Evolutionary conservation across 2,113 vertebrate species (phyloP).

Genomic region (Carettochelys insculpta): DNA sequence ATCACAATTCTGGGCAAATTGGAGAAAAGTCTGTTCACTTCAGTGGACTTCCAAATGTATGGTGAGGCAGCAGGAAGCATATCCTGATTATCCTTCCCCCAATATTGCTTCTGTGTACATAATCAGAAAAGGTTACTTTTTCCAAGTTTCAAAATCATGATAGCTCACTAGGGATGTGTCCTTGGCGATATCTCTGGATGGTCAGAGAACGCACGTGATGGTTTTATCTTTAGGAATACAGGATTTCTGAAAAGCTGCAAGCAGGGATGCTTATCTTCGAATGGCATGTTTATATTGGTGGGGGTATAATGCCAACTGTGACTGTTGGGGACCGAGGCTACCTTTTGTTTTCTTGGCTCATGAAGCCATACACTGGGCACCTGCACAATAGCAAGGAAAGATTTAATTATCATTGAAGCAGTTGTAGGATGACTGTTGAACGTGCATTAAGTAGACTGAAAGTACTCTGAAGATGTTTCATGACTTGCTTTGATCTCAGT

Average conservation of each 20-base stretch:
- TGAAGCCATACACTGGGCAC: neutral
- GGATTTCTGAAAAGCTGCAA: neutral
- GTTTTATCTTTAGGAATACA: neutral
- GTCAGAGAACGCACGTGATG: fast-evolving
- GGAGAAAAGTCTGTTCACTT: neutral
- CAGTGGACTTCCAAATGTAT: neutral
- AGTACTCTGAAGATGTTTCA: neutral
- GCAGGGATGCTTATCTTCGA: neutral
- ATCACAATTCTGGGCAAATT: neutral
- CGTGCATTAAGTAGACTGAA: neutral
- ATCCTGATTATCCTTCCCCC: neutral
- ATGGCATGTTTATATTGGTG: fast-evolving
- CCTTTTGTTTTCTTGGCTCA: neutral
- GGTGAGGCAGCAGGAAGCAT: neutral
- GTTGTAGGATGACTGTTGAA: neutral
- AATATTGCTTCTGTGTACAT: neutral
- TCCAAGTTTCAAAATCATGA: neutral
- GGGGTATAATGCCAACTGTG: neutral
- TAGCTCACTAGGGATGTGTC: neutral
- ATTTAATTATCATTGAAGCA: neutral
- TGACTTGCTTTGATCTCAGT: neutral
- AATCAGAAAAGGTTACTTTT: neutral
- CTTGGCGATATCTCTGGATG: neutral
- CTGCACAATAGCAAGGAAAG: neutral
- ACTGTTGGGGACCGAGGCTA: neutral